Conservation (phyloP, 2,797 vertebrate genomes). For the Acanthiza pusilla region DNA sequence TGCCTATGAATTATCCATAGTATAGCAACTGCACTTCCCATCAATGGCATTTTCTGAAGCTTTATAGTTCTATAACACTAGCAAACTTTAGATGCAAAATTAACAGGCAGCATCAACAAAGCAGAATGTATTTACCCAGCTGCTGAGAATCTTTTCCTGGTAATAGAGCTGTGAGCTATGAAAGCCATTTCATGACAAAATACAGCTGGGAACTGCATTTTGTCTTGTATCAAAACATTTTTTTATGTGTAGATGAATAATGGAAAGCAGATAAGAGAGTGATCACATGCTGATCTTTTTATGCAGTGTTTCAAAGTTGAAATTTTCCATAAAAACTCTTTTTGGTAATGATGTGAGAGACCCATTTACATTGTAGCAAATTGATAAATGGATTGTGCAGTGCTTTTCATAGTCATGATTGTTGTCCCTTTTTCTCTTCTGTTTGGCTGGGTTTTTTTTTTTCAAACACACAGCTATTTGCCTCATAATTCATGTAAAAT, state of each 20-base stretch:
- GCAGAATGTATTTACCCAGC: constrained; percentile 40
- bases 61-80: neutral
- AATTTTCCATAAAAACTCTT: neutral
- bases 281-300: neutral
- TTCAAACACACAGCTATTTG: neutral
- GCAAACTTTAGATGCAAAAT: constrained; percentile 25
- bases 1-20: constrained; percentile 9
- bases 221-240: constrained; percentile 7
- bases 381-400: neutral
- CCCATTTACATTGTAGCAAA: neutral
- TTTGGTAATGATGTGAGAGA: neutral
- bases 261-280: constrained; percentile 14
- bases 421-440: neutral
- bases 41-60: constrained; percentile 15
- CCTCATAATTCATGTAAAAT: neutral
- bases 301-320: neutral
- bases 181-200: constrained; percentile 39
- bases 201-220: constrained; percentile 31
- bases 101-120: constrained; percentile 35
- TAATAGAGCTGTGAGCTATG: neutral
- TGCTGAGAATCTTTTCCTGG: constrained; percentile 6
- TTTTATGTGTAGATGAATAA: neutral
- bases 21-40: neutral
- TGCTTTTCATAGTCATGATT: neutral
- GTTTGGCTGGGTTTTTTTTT: neutral